Base-by-base conservation (phyloP, 35 echinoderm and acorn worm species). In the Apostichopus parvimensis region DNA sequence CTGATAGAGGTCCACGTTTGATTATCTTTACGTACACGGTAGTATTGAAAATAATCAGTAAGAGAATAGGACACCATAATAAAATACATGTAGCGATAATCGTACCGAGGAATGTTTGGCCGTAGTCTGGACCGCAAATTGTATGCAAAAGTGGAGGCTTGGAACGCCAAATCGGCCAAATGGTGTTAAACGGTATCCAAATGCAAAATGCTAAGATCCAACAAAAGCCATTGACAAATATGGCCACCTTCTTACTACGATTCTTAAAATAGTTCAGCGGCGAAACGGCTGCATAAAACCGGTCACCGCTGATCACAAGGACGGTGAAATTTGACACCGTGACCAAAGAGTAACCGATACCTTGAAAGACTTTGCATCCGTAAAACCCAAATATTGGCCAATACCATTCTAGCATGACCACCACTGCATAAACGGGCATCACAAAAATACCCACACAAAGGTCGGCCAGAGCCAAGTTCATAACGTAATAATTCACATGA, bases 361-460 rank as follows among this genome's bases (percentile, higher is more conserved):
- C 86, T 20, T 88, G 86, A 26, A 88, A 88, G 12, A 88, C 52
- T 54, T 73, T 88, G 45, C 86, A 88, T 6, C 62, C 34, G 45
- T 88, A 88, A 8, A 65, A 55, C 3, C 86, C 68, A 45, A 73
- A 73, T 8, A 88, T 72, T 9, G 86, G 86, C 61, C 86, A 88
- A 13, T 88, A 68, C 57, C 28, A 34, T 72, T 64, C 64, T 6
- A 88, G 45, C 86, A 88, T 72, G 12, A 25, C 61, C 6, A 72
- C 68, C 18, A 72, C 86, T 22, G 68, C 17, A 88, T 88, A 88
- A 34, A 72, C 86, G 9, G 86, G 86, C 21, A 88, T 5, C 26
- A 88, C 86, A 14, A 88, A 10, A 17, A 73, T 53, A 12, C 86
- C 86, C 61, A 71, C 68, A n/a, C 86, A 71, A 5, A 72, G 17